Evolutionary conservation across 2,113 vertebrate genomes (phyloP), one percentile per base, ranked within the genome.

Genomic region (Chaenogobius annularis): DNA sequence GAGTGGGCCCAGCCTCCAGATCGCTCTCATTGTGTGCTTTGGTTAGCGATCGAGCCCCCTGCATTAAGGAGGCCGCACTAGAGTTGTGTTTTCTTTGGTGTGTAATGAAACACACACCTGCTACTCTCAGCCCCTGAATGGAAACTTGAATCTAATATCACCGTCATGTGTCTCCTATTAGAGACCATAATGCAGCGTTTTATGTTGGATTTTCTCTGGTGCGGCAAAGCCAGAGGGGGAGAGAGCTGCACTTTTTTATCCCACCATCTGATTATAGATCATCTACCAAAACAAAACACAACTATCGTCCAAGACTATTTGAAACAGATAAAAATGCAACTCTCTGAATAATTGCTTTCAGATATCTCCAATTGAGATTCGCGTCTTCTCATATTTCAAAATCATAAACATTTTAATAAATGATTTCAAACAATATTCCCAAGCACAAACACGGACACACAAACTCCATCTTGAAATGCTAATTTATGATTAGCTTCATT

Each of bases 401-500:
- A 83, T 63, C 47, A 81, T 79, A 61, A 83, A 69, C 66, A 74
- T 68, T 46, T 56, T 72, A 79, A 73, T 55, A 19, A 66, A 72
- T 79, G 75, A 74, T 52, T 80, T 71, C 48, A 46, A 78, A 70
- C 48, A 43, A 78, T 77, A 84, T 72, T 74, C 55, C 70, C 69
- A 59, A 58, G 66, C 12, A 66, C 54, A 58, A 43, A 69, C 74
- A 66, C 68, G 70, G 66, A 63, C 63, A 72, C 59, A 69, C 55
- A 81, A 76, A 86, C 75, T 85, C 84, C 81, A 89, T 92, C 87
- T 87, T 85, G 78, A 91, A 91, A 93, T 94, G 91, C 90, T 88
- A 92, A 93, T 93, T 90, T 86, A 81, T 91, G 87, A 91, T 91
- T 90, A 90, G 84, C 87, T 87, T 91, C 87, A 91, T 91, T 91